A percentile compares a stretch with the other conserved stretches of the same genome.
Evolutionary conservation across 2,888 invertebrate species (phyloP).

Genomic region (Octonoba sinensis): DNA sequence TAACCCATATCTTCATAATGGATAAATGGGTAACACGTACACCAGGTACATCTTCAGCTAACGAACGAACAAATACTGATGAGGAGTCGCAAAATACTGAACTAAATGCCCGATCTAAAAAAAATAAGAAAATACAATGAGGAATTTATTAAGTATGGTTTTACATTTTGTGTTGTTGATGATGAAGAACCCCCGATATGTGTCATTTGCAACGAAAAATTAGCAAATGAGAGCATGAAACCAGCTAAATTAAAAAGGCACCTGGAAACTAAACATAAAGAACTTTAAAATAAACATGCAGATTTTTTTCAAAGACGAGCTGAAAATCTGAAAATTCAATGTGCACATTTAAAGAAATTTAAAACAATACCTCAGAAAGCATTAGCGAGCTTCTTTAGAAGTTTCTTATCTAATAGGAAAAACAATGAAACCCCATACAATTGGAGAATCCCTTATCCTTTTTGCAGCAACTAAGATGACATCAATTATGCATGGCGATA

Average conservation of each 20-base stretch:
- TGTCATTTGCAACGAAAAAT: slow-evolving; percentile 12
- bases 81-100: too few species aligned
- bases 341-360: not conserved
- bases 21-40: too few species aligned
- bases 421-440: slow-evolving; percentile 17
- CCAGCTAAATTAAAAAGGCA: slow-evolving; percentile 6
- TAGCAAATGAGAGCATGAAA: slow-evolving; percentile 19
- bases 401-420: slow-evolving; percentile 5
- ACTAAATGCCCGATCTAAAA: too few species aligned
- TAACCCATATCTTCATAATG: slow-evolving; percentile 3
- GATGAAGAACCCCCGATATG: slow-evolving; percentile 24
- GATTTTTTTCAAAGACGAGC: slow-evolving; percentile 1
- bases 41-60: too few species aligned
- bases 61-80: too few species aligned
- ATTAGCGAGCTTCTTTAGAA: not conserved
- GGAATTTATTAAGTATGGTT: slow-evolving; percentile 21
- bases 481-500: slow-evolving; percentile 23
- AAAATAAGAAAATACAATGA: too few species aligned
- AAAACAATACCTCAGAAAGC: slow-evolving; percentile 5
- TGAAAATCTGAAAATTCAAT: slow-evolving; percentile 10
- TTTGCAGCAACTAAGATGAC: slow-evolving; percentile 16
- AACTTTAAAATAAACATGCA: slow-evolving; percentile 21
- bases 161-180: too few species aligned
- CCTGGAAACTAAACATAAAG: too few species aligned
- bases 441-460: slow-evolving; percentile 15